phyloP scores from a whole-genome alignment of 2,113 vertebrate genomes.

The Sapayoa aenigma region DNA sequence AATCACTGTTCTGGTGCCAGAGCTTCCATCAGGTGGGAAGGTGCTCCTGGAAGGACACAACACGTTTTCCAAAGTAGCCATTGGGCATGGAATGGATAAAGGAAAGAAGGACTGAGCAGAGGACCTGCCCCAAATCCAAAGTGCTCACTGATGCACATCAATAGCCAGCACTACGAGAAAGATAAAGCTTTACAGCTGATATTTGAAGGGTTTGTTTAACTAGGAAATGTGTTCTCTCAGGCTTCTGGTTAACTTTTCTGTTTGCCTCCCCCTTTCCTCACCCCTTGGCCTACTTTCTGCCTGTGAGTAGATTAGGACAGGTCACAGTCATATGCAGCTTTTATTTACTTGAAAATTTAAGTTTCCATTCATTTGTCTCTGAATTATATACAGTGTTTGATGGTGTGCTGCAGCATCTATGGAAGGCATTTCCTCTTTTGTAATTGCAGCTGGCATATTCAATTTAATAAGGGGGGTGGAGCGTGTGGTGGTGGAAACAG shows the following conservation, averaged over 20 bases:
- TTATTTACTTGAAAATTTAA: background rate
- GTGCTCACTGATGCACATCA: background rate
- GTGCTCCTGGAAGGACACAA: background rate
- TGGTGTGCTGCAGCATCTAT: background rate
- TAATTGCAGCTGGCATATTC: background rate
- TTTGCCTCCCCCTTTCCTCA: background rate
- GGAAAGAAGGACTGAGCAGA: background rate
- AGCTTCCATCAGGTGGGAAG: background rate
- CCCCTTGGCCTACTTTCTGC: background rate
- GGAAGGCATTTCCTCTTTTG: background rate
- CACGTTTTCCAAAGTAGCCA: background rate
- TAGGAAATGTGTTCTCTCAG: background rate
- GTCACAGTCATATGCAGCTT: background rate
- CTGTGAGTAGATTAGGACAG: background rate
- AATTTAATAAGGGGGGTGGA: rapidly evolving
- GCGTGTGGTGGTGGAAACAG: background rate
- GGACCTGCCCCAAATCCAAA: background rate
- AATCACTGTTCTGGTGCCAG: slow-evolving; percentile 27
- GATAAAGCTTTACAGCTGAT: background rate
- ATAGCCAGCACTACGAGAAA: background rate
- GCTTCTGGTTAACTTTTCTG: background rate
- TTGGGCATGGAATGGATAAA: background rate
- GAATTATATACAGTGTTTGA: background rate
- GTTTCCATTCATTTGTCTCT: background rate
- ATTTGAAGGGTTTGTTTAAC: background rate